phyloP scores from a whole-genome alignment of 2,888 invertebrate species.

The Heliothis peltigera region DNA sequence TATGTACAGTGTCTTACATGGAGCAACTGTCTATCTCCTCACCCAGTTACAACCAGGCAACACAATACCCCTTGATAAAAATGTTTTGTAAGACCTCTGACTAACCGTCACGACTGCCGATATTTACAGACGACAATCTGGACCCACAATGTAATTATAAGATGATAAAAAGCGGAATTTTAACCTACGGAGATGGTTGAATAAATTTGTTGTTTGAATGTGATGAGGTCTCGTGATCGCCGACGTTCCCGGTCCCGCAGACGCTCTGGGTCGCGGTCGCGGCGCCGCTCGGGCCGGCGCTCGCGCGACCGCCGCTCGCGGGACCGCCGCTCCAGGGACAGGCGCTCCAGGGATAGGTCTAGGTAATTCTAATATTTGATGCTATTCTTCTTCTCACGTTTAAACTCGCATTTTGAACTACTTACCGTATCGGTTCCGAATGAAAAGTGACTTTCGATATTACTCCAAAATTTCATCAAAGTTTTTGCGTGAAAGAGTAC shows the following conservation, averaged over 20 bases:
- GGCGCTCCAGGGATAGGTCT: constrained; percentile 80
- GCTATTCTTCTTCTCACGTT: not conserved
- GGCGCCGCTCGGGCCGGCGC: constrained; percentile 79
- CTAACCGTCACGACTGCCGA: too few species aligned
- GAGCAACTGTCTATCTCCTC: not conserved
- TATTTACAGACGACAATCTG: too few species aligned
- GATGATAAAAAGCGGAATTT: constrained; percentile 18
- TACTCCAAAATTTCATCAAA: too few species aligned
- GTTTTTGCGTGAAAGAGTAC: too few species aligned
- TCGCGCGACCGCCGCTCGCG: constrained; percentile 83
- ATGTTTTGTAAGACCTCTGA: too few species aligned
- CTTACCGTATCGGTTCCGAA: too few species aligned
- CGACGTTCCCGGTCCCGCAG: constrained; percentile 83
- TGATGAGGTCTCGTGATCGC: constrained; percentile 79
- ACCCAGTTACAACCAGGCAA: too few species aligned
- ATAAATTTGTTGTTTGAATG: constrained; percentile 44
- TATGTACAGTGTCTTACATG: too few species aligned
- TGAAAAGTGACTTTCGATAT: too few species aligned
- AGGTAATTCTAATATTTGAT: constrained; percentile 68
- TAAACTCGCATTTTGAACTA: too few species aligned
- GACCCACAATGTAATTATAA: too few species aligned
- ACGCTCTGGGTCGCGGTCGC: constrained; percentile 76
- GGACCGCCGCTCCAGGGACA: constrained; percentile 80
- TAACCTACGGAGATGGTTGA: constrained; percentile 54
- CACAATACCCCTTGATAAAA: too few species aligned